Evolutionary conservation across 2,888 invertebrate species (phyloP), one percentile per base, ranked within the genome.

Genomic region (Julus scandinavius): DNA sequence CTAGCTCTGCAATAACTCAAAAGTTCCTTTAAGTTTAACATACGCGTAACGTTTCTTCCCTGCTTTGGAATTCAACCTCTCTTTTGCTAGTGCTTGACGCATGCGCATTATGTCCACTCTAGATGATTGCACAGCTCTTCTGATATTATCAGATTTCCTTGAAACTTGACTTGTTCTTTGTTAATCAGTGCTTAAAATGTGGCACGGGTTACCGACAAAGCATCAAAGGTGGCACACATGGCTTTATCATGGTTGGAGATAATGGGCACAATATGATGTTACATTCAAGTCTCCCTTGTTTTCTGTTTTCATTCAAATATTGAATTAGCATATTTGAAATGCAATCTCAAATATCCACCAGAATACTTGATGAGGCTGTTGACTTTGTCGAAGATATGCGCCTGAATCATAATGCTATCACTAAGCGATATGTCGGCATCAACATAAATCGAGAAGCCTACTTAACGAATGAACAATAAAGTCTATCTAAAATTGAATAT

Each of bases 31-130:
- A 63, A 63, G 63, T 17, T 17, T 63, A 63, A 63, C 17, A 7
- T 63, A 29, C 29, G 29, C 29, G 29, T 29, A 29, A 29, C 29
- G 29, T 45, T 63, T 63, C n/a, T 17, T n/a, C 6, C 5, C n/a
- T 63, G n/a, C 63, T 63, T 63, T 17, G 63, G 63, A 63, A 63
- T 63, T 63, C 63, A 63, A 63, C n/a, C 63, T 7, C n/a, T 63
- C 63, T 63, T 17, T 45, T 45, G 45, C 5, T 7, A 45, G 45
- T 45, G 45, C 45, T 45, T 4, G 0, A 1, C n/a, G 54, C 54
- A 54, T 9, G 54, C 54, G 54, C 54, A 54, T 54, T 54, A 0
- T 0, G 15, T 54, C 54, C 54, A 15, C 54, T 54, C 54, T 54
- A 45, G 7, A 45, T 45, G 45, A 29, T 54, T 17, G 11, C 13